Conservation (phyloP, 2,888 invertebrate species). For the Pterobdella sp. region DNA sequence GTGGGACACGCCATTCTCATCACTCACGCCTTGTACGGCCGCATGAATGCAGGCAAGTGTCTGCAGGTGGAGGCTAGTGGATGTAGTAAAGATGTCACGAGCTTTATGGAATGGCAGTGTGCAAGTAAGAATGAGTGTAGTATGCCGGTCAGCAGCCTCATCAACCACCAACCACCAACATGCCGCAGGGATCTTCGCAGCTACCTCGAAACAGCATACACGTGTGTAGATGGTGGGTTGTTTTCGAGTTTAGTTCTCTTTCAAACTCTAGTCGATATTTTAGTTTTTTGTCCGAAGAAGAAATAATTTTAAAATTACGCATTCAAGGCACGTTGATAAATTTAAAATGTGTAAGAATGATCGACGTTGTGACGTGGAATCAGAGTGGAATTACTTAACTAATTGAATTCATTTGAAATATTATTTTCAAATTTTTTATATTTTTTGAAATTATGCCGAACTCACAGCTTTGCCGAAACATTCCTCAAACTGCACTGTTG, state of each 20-base stretch:
- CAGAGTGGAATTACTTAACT: too few species aligned
- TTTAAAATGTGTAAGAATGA: too few species aligned
- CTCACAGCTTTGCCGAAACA: neutral
- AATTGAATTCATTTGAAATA: too few species aligned
- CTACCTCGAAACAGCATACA: slow-evolving; percentile 21
- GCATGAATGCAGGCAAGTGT: slow-evolving; percentile 24
- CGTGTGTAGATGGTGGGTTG: slow-evolving; percentile 17
- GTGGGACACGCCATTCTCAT: slow-evolving; percentile 13
- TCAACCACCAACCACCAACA: neutral
- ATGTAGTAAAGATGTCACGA: slow-evolving; percentile 19
- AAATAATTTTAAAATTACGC: too few species aligned
- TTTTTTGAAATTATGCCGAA: too few species aligned
- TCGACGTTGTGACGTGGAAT: too few species aligned
- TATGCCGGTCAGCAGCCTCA: slow-evolving; percentile 21
- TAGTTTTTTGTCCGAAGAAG: too few species aligned
- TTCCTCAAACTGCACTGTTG: neutral
- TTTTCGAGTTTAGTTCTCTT: too few species aligned
- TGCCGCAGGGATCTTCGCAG: slow-evolving; percentile 23
- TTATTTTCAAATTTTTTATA: too few species aligned
- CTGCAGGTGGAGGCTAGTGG: neutral
- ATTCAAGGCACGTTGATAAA: too few species aligned
- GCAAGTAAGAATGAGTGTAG: slow-evolving; percentile 3
- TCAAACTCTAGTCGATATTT: too few species aligned
- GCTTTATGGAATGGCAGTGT: slow-evolving; percentile 11
- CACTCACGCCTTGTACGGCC: slow-evolving; percentile 27